These are phyloP conservation scores for Semicossyphus pulcher DNA, from an alignment of 2,113 vertebrate genomes.

Conservation along the genomic window DNA sequence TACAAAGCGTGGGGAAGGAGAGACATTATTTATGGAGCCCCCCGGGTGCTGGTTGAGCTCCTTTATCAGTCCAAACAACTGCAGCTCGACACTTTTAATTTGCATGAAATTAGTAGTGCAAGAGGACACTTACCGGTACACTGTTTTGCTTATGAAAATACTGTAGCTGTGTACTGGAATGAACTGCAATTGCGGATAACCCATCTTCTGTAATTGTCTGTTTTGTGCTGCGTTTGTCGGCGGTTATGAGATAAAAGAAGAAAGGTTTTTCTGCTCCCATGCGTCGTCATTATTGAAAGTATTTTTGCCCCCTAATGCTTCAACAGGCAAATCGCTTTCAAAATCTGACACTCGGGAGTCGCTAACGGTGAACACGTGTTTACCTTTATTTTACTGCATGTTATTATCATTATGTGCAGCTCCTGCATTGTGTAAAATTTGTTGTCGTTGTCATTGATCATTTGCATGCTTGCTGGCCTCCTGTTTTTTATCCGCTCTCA, in stretches of 20 bases:
- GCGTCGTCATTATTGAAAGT: slow-evolving; percentile 66
- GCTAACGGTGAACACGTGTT: slow-evolving; percentile 26
- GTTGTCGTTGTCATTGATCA: slow-evolving; percentile 38
- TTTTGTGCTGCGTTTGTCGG: slow-evolving; percentile 38
- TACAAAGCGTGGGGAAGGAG: background rate
- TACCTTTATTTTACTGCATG: slow-evolving; percentile 42
- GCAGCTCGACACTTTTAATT: slow-evolving; percentile 61
- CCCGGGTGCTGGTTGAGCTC: slow-evolving; percentile 23
- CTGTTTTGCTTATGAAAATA: slow-evolving; percentile 49
- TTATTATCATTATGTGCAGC: slow-evolving; percentile 32
- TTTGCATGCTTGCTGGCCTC: slow-evolving; percentile 44
- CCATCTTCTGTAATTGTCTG: slow-evolving; percentile 52
- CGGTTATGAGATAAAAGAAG: slow-evolving; percentile 61
- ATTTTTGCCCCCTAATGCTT: slow-evolving; percentile 50
- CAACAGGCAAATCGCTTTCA: slow-evolving; percentile 26
- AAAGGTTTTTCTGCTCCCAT: slow-evolving; percentile 44
- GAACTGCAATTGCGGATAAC: slow-evolving; percentile 54
- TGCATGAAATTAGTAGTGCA: slow-evolving; percentile 59
- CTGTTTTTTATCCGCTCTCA: slow-evolving; percentile 44
- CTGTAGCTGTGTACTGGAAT: slow-evolving; percentile 41
- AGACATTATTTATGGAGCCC: slow-evolving; percentile 12
- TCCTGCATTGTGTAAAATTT: slow-evolving; percentile 29
- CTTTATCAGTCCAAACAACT: slow-evolving; percentile 62
- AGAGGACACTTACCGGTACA: slow-evolving; percentile 54
- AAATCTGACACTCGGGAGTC: slow-evolving; percentile 49